Base-by-base conservation (phyloP, 2,113 vertebrate genomes). In the Heteronetta atricapilla region DNA sequence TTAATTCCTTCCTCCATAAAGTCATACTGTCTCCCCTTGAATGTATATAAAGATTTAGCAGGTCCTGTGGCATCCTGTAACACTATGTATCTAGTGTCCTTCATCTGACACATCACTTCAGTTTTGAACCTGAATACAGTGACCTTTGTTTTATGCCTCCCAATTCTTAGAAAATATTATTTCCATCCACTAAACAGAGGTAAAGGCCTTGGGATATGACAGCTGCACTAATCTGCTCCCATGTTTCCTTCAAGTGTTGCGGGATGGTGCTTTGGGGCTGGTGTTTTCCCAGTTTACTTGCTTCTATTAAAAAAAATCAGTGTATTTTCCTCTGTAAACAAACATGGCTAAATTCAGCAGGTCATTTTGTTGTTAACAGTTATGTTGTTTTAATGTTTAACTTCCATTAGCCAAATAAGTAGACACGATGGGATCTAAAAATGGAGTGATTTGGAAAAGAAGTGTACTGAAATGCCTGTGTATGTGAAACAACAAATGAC, bases 31-130 rank as follows among this genome's bases (percentile, higher is more conserved):
- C 38, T 88, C 10, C 8, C 48, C n/a, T 55, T 56, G 38, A 67
- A 75, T 1, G 40, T 6, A 10, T 7, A 6, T 44, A 16, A 33
- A 31, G 3, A 10, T n/a, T 67, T 48, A 5, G 28, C 1, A 1
- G 28, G 28, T 67, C 13, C 63, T 29, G 29, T 42, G 53, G 23
- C 8, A 33, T 46, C 31, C 48, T 60, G 11, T 48, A 48, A 17
- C 13, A 33, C 5, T 3, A 42, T 10, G 13, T 1, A 0, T 67
- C 48, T 29, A 13, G 60, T 29, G 23, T 34, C 55, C 20, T 28
- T 31, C 19, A 11, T 55, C 5, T 59, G 34, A n/a, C 68, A 7
- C 14, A 10, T 11, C 8, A 15, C 6, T 5, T 33, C 7, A 2
- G 7, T n/a, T 86, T 62, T 33, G 50, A 86, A 56, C 9, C 13